Evolutionary conservation across 2,888 invertebrate species (phyloP).

Genomic region (Drosophila barbarae): DNA sequence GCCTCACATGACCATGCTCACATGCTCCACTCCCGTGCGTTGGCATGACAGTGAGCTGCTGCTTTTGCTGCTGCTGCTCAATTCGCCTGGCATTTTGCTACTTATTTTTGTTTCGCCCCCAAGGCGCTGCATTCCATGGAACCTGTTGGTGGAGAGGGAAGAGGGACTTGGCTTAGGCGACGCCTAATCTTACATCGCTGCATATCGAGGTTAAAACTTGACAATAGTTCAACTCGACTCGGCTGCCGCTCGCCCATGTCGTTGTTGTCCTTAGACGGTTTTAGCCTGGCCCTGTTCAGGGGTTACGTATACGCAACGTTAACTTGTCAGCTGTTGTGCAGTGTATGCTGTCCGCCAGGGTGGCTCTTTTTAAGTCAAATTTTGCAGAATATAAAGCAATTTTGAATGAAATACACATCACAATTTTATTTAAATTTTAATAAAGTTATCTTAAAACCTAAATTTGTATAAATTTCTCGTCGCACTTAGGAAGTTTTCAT

Average conservation of each 20-base stretch:
- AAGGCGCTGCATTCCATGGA: conserved; percentile 55
- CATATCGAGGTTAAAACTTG: conserved; percentile 75
- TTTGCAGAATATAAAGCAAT: background rate
- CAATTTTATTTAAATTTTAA: too few species aligned
- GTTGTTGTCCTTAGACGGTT: conserved; percentile 59
- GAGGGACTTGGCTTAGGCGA: conserved; percentile 29
- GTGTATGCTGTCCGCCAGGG: conserved; percentile 12
- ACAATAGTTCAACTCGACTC: conserved; percentile 74
- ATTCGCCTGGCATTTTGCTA: conserved; percentile 54
- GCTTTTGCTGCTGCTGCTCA: conserved; percentile 20
- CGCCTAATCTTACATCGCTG: conserved; percentile 70
- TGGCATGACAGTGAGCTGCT: conserved; percentile 39
- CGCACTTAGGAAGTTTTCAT: background rate
- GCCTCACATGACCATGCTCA: conserved; percentile 27
- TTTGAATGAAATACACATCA: background rate
- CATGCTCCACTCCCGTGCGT: conserved; percentile 26
- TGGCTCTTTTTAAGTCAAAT: background rate
- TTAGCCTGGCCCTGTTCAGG: conserved; percentile 39
- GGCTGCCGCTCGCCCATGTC: conserved; percentile 58
- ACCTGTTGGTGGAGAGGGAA: conserved; percentile 15
- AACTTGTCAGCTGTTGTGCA: conserved; percentile 43
- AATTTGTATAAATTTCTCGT: too few species aligned
- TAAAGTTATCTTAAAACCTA: too few species aligned
- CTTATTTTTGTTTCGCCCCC: conserved; percentile 60
- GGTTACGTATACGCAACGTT: conserved; percentile 62